These are phyloP conservation scores for Macrosteles quadrilineatus DNA, from an alignment of 1,140 invertebrate genomes.

Conservation along the genomic window DNA sequence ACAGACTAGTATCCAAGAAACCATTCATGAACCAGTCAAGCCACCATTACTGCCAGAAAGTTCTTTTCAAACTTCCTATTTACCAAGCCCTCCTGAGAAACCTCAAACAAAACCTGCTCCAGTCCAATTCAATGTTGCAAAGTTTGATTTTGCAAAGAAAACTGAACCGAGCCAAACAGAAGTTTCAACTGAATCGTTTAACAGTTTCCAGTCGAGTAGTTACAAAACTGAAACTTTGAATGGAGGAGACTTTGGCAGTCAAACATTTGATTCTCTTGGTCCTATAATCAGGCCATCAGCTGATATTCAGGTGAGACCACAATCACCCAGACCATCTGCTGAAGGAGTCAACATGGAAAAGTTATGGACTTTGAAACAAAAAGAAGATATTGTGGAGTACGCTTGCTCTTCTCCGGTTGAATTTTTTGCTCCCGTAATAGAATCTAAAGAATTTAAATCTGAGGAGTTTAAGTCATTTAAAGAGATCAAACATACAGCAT, in stretches of 20 bases:
- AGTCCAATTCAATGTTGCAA: conserved; percentile 3
- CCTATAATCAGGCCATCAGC: conserved; percentile 50
- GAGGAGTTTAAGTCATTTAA: not conserved
- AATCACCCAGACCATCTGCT: conserved; percentile 50
- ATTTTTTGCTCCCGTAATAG: not conserved
- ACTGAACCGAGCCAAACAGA: conserved; percentile 14
- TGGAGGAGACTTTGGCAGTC: not conserved
- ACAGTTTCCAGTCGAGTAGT: not conserved
- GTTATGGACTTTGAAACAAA: conserved; percentile 50
- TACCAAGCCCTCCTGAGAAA: too few species aligned
- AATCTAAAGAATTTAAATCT: not conserved
- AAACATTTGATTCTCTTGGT: conserved; percentile 29
- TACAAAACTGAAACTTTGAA: not conserved
- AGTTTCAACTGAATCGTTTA: not conserved
- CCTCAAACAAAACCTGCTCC: not conserved
- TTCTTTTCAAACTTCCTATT: too few species aligned
- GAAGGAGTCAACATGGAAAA: conserved; percentile 64
- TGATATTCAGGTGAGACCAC: conserved; percentile 37
- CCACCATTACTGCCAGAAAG: not conserved
- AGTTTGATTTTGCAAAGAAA: conserved; percentile 28
- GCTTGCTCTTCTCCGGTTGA: not conserved
- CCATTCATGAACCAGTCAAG: not conserved
- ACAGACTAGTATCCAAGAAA: conserved; percentile 3
- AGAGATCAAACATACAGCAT: conserved; percentile 36
- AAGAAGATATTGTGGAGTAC: not conserved